phyloP scores from a whole-genome alignment of 2,113 vertebrate species.

The Anser cygnoides region DNA sequence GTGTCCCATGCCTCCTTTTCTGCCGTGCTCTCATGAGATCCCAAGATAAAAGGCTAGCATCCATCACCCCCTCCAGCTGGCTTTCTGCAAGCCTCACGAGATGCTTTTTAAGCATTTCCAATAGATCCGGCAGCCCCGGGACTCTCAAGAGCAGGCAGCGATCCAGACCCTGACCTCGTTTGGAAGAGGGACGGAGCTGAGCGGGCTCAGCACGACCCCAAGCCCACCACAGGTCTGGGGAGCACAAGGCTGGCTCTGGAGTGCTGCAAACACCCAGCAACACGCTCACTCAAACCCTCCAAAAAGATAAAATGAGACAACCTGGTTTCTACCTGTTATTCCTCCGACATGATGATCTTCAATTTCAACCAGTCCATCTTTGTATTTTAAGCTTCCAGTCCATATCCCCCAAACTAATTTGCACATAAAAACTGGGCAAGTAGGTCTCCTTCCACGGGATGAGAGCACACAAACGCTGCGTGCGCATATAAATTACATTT shows the following conservation, averaged over 20 bases:
- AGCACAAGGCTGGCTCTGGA: no score
- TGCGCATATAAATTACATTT: background rate
- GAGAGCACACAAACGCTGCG: background rate
- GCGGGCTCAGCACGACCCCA: accelerated
- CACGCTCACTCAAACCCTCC: background rate
- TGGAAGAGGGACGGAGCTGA: background rate
- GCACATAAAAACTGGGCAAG: background rate
- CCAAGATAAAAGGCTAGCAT: background rate
- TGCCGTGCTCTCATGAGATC: background rate
- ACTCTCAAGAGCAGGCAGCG: background rate
- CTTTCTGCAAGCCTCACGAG: background rate
- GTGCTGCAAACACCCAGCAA: background rate
- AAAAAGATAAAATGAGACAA: background rate
- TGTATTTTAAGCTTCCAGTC: background rate
- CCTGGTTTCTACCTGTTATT: background rate
- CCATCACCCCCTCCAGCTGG: background rate
- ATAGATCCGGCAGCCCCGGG: background rate
- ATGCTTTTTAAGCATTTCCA: background rate
- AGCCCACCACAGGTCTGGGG: background rate
- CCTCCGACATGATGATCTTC: background rate
- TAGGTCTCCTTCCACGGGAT: background rate
- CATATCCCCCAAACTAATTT: background rate
- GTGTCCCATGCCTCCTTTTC: background rate
- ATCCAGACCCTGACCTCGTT: background rate
- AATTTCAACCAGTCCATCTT: background rate